Base-by-base conservation (phyloP, 1,140 invertebrate genomes). In the Drosophila simulans region DNA sequence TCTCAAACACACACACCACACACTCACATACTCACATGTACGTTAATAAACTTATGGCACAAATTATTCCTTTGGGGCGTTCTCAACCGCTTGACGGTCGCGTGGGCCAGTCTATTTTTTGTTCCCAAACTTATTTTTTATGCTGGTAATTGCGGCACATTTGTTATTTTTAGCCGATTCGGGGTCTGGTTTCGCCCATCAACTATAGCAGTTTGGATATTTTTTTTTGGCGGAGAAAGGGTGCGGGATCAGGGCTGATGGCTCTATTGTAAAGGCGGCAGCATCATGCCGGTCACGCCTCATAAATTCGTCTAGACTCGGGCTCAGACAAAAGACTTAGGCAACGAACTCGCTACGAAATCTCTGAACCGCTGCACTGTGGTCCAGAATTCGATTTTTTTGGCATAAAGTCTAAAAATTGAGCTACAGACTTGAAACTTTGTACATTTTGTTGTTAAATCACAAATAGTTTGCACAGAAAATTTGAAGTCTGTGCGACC, bases 281-380 rank as follows among this genome's bases (percentile, higher is more conserved):
- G 66, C 66, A 75, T 88, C 83, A 88, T 79, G 69, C 37, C 43
- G 63, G 55, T 65, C 53, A 48, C 59, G 66, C 46, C 66, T 59
- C 65, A 70, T 72, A 59, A 80, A 76, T 64, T 81, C 66, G 72
- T 80, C 66, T 56, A 51, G 42, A 48, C 70, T 70, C 22, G 25
- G 51, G 35, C 35, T 56, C 72, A 83, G 64, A 89, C 83, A 88
- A 88, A 88, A 83, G 83, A 88, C 84, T 88, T 89, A 84, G 76
- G 83, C 83, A 88, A 88, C 83, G 68, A 88, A 88, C 83, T 89
- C 57, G 59, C 34, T 65, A 56, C 51, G 62, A 77, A 80, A 70
- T 70, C 66, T 27, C 13, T 22, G 27, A 48, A 43, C 60, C 42
- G 7, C 42, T n/a, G n/a, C n/a, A n/a, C n/a, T n/a, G n/a, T n/a